Conservation (phyloP, 2,797 vertebrate species). For the Furcifer pardalis region DNA sequence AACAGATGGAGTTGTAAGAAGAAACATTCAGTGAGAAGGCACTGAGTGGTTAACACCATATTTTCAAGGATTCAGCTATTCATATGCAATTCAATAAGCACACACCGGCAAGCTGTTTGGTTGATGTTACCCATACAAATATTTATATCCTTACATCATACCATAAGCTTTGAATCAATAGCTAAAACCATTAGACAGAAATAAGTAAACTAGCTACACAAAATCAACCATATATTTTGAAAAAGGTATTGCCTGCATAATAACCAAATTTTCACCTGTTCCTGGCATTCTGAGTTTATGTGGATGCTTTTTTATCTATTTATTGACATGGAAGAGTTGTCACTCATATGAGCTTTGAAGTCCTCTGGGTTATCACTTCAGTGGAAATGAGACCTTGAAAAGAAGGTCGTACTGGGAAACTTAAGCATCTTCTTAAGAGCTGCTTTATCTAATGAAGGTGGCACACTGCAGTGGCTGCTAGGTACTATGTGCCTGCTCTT, state of each 20-base stretch:
- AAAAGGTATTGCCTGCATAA: conserved; percentile 11
- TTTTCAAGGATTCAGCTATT: conserved; percentile 14
- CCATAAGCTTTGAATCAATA: conserved; percentile 1
- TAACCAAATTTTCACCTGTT: neutral
- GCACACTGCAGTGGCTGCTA: no score
- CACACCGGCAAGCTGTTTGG: conserved; percentile 11
- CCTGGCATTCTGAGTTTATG: neutral
- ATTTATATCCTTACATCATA: conserved; percentile 3
- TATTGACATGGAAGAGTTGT: neutral
- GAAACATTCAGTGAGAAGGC: conserved; percentile 28
- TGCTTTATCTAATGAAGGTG: no score
- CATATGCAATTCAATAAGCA: neutral
- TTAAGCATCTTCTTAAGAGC: neutral
- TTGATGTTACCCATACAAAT: conserved; percentile 22
- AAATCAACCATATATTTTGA: neutral
- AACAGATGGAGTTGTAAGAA: neutral
- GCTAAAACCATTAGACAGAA: conserved; percentile 20
- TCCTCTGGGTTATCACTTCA: neutral
- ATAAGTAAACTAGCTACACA: conserved; percentile 6
- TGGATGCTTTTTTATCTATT: neutral
- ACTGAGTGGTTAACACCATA: conserved; percentile 15
- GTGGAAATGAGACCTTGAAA: neutral
- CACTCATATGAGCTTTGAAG: no score
- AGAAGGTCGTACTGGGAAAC: neutral
- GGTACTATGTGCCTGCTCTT: no score